A percentile compares a stretch with the other conserved stretches of the same genome.
Evolutionary conservation across 2,113 vertebrate species (phyloP).

Genomic region (Thinocorus orbignyianus): DNA sequence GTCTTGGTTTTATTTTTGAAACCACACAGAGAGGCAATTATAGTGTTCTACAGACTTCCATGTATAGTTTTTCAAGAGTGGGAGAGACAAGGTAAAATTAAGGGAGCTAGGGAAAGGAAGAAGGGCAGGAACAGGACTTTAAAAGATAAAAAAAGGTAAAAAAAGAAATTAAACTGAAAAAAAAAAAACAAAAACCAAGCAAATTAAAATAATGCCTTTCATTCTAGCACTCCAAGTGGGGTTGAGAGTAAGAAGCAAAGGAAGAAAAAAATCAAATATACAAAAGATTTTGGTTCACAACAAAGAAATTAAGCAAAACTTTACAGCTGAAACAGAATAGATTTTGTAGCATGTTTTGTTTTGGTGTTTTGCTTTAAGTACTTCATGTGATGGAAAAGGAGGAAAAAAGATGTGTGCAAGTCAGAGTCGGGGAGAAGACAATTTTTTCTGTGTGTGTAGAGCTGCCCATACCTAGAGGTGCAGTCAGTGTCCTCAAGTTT

Average conservation of each 20-base stretch:
- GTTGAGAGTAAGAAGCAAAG: not conserved
- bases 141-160: not conserved
- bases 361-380: not conserved
- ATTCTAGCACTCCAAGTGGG: not conserved
- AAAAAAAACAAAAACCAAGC: not conserved
- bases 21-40: not conserved
- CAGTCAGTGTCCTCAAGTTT: not conserved
- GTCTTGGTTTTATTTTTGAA: not conserved
- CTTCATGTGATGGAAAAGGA: not conserved
- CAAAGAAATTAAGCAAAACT: not conserved
- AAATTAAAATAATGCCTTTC: not conserved
- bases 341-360: not conserved
- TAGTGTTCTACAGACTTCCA: not conserved
- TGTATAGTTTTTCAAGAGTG: not conserved
- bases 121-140: not conserved
- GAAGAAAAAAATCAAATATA: not conserved
- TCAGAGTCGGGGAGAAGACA: accelerated
- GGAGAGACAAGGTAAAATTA: not conserved
- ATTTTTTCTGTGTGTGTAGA: not conserved
- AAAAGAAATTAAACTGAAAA: not conserved
- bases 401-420: accelerated
- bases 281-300: not conserved
- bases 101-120: not conserved
- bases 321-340: not conserved
- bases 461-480: not conserved